Base-by-base conservation (phyloP, 2,797 vertebrate species). In the Dicrostonyx torquatus region DNA sequence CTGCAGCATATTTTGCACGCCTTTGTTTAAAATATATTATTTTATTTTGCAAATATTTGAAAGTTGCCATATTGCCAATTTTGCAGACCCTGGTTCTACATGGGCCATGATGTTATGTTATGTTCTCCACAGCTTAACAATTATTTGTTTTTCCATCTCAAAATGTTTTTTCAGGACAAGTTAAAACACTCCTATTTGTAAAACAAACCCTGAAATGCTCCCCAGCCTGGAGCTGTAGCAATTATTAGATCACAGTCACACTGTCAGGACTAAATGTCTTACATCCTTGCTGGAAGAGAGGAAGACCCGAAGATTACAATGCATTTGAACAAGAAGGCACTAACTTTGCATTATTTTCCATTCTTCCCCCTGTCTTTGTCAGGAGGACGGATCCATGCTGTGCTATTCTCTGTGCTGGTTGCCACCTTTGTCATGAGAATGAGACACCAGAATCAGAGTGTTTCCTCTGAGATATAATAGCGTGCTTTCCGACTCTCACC, bases 311-410 rank as follows among this genome's bases (percentile, higher is more conserved):
- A 97, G 97, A 98, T 98, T 97, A 98, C 94, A 98, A 97, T 97
- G 97, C 96, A 93, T 98, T 98, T 98, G 97, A 98, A 98, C 96
- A 97, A 97, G 98, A 97, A 98, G 97, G 89, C 96, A 87, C 97
- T 98, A 98, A 98, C 98, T 98, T 98, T 98, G 98, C 98, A 98
- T 98, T 98, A 98, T 98, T 98, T 98, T 98, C 98, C 94, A 98
- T 98, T 98, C 97, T 98, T 98, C 97, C 97, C 97, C 90, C 95
- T 97, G 92, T 95, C 97, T 98, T 98, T 90, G 53, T 98, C 95
- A 97, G 0, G 31, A 98, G 96, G 96, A 98, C 43, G 97, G 98
- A 98, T 93, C 96, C 98, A 97, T 89, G 97, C 98, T 98, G 98
- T 98, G 98, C 97, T 98, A 97, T 98, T 98, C 98, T 98, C 98